These are phyloP conservation scores for Bhutanitis thaidina DNA, from an alignment of 2,888 invertebrate species.

Conservation along the genomic window DNA sequence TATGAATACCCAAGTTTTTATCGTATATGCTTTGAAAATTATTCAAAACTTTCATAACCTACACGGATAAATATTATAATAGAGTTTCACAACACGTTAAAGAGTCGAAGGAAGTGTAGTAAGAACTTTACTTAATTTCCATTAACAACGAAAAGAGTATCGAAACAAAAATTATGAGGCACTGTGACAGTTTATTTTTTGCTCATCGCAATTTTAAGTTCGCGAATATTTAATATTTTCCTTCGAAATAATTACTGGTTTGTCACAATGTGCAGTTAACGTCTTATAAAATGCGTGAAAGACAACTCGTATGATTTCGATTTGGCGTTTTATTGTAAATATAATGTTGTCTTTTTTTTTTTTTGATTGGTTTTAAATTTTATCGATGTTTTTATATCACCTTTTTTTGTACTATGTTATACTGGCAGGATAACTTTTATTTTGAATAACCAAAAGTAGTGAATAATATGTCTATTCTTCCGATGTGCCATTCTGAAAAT, in stretches of 20 bases:
- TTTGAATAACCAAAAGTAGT: background rate
- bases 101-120: constrained; percentile 6
- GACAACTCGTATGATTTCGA: constrained; percentile 26
- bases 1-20: no score
- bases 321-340: constrained; percentile 33
- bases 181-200: constrained; percentile 18
- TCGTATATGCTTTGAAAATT: no score
- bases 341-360: constrained; percentile 24
- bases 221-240: constrained; percentile 37
- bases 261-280: constrained; percentile 34
- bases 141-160: constrained; percentile 19
- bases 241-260: constrained; percentile 38
- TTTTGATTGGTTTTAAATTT: constrained; percentile 21
- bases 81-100: constrained; percentile 10
- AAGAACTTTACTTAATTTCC: constrained; percentile 17
- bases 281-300: constrained; percentile 38
- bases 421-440: background rate
- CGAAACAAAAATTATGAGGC: constrained; percentile 18
- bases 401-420: background rate
- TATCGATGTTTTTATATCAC: constrained; percentile 9
- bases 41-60: no score
- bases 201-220: constrained; percentile 25
- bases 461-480: background rate
- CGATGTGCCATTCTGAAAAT: background rate
- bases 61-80: constrained; percentile 1